phyloP scores from a whole-genome alignment of 2,113 vertebrate genomes.

The Xenopus borealis region DNA sequence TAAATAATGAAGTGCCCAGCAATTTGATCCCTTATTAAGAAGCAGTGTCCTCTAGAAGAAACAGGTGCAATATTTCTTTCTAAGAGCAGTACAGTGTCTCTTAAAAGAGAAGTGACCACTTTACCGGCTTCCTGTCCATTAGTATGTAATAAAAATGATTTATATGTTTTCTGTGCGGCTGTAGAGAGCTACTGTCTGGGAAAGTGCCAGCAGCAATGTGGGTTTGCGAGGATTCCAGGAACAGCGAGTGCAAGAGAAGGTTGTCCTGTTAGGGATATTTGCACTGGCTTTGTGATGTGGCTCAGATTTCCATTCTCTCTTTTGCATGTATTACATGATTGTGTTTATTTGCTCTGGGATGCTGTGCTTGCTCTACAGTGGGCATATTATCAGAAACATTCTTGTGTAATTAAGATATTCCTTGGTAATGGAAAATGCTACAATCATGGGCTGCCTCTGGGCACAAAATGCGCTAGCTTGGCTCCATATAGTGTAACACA shows the following conservation, averaged over 20 bases:
- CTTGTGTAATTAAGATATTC: neutral
- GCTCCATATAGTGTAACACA: too few relatives aligned
- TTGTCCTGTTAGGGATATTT: conserved; percentile 26
- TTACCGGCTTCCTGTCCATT: conserved; percentile 23
- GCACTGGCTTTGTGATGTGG: neutral
- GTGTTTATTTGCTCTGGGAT: neutral
- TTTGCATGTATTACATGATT: neutral
- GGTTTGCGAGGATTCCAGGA: neutral
- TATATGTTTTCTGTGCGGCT: neutral
- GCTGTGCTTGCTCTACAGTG: neutral
- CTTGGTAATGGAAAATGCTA: neutral
- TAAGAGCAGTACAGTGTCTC: conserved; percentile 3
- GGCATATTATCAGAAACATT: conserved; percentile 8
- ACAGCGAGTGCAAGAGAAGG: conserved; percentile 17
- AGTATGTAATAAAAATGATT: conserved; percentile 11
- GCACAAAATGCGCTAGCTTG: too few relatives aligned
- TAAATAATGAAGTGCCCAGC: neutral
- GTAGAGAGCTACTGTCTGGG: conserved; percentile 3
- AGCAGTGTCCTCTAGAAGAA: conserved; percentile 10
- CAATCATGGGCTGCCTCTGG: too few relatives aligned
- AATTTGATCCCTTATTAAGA: conserved; percentile 14
- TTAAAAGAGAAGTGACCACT: neutral
- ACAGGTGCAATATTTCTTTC: conserved; percentile 15
- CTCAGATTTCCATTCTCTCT: neutral
- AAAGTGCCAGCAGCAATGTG: conserved; percentile 3